Base-by-base conservation (phyloP, 2,113 vertebrate genomes). In the Noctilio leporinus region DNA sequence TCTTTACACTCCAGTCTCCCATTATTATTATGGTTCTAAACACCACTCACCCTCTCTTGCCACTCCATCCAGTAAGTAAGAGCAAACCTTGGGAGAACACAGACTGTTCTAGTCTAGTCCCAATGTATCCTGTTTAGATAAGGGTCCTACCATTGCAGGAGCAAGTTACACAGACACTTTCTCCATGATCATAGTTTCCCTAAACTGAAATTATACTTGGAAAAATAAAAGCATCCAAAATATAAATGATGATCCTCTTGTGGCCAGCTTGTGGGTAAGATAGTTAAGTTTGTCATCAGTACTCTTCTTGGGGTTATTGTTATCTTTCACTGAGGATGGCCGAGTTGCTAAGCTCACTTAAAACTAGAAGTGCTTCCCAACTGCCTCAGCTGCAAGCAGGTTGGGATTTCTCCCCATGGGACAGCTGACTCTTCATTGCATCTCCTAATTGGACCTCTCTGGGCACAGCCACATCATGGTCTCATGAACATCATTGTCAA, bases 291-390 rank as follows among this genome's bases (percentile, higher is more conserved):
- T 82, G 55, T 47, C 49, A 64, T 81, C 28, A 83, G 57, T 64
- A 53, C n/a, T 93, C 75, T 89, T 86, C 62, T 89, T 76, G 81
- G 85, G 20, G 62, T 88, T 93, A 64, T 51, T 91, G 30, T 47
- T 93, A 96, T 93, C 59, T 77, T 65, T 93, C 86, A 35, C 91
- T 80, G 67, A 22, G 72, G 57, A 89, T 59, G 84, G 17, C 35
- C 62, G 35, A 69, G 62, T 95, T 85, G 69, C 67, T 96, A 96
- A 94, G 49, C 76, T 82, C 81, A 92, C 64, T 85, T 76, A 72
- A 80, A 64, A 82, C 4, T 78, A 89, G 67, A 95, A 92, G 83
- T 4, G 2, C 55, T 96, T 97, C 97, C 82, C 81, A 69, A 85
- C 76, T 67, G 78, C 73, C 65, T 89, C 45, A 82, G 88, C 40